These are phyloP conservation scores for Sphaerodactylus townsendi DNA, from an alignment of 2,113 vertebrate genomes.

Conservation along the genomic window DNA sequence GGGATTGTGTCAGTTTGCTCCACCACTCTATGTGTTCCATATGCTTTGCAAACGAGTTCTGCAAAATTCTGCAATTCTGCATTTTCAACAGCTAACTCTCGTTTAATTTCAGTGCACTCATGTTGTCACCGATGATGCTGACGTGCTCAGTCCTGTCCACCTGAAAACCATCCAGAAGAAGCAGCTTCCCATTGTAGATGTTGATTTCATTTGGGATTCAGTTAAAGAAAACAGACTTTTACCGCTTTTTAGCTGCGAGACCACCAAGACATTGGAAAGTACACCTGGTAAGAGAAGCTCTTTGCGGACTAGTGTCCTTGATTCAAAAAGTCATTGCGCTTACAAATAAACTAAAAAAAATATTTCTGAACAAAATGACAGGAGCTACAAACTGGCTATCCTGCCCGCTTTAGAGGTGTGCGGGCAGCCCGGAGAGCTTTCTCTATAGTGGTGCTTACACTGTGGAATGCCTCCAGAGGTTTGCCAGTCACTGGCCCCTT, in stretches of 20 bases:
- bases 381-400: neutral
- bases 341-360: neutral
- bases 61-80: neutral
- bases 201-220: slow-evolving; percentile 79
- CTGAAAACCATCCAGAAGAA: slow-evolving; percentile 72
- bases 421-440: too few species aligned
- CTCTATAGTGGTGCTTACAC: too few species aligned
- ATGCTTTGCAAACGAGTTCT: too few species aligned
- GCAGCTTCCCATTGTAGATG: slow-evolving; percentile 70
- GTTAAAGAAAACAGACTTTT: slow-evolving; percentile 72
- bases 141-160: slow-evolving; percentile 71
- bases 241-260: slow-evolving; percentile 37
- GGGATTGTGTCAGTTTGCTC: too few species aligned
- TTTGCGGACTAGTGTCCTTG: neutral
- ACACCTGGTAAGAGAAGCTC: slow-evolving; percentile 39
- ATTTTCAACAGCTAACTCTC: neutral
- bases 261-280: neutral
- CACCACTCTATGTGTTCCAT: too few species aligned
- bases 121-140: slow-evolving; percentile 71
- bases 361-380: neutral
- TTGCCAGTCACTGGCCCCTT: too few species aligned
- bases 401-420: too few species aligned
- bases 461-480: too few species aligned
- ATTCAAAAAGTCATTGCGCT: neutral
- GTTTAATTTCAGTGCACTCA: slow-evolving; percentile 79